Conservation (phyloP, 2,113 vertebrate species). For the Cettia cetti region DNA sequence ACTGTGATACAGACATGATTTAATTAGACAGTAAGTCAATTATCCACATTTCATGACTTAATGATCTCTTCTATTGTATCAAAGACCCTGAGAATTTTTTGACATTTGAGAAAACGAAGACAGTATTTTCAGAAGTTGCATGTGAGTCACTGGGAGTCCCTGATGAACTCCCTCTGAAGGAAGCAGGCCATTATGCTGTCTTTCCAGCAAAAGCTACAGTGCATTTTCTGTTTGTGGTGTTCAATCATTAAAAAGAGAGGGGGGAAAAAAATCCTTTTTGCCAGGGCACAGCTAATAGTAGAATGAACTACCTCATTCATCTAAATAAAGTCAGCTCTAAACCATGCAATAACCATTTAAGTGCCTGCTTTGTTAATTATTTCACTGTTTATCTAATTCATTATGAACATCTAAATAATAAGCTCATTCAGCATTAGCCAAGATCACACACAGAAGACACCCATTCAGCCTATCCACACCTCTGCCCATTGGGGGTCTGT, state of each 20-base stretch:
- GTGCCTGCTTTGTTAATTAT: constrained; percentile 29
- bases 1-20: not conserved
- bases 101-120: not conserved
- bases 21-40: not conserved
- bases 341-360: constrained; percentile 18
- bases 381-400: constrained; percentile 17
- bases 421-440: not conserved
- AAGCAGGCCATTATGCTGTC: not conserved
- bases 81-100: not conserved
- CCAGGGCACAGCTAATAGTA: not conserved
- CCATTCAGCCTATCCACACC: not conserved
- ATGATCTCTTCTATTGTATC: not conserved
- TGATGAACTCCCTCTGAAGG: not conserved
- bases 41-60: not conserved
- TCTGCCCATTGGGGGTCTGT: not conserved
- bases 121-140: not conserved
- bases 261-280: not conserved
- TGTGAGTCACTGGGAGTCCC: not conserved
- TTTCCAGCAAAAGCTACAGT: not conserved
- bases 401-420: constrained; percentile 8
- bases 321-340: constrained; percentile 19
- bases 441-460: not conserved
- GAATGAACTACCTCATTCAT: constrained; percentile 17
- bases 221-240: not conserved
- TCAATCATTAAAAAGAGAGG: not conserved